phyloP scores from a whole-genome alignment of 1,140 invertebrate species.

The Acromyrmex heyeri region DNA sequence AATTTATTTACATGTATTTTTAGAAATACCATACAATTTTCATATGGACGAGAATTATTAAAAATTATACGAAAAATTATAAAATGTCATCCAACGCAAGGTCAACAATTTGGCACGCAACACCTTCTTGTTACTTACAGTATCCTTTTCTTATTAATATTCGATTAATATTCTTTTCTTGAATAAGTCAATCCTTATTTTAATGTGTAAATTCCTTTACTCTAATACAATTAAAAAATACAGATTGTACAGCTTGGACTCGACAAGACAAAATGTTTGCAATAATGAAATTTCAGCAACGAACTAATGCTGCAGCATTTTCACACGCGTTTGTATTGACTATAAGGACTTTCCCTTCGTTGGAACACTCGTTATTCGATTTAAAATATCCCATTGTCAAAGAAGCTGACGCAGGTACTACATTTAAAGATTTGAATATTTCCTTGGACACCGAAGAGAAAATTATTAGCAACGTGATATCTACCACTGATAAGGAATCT shows the following conservation, averaged over 20 bases:
- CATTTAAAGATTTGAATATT: conserved; percentile 23
- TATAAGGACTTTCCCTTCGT: conserved; percentile 69
- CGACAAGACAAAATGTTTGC: conserved; percentile 84
- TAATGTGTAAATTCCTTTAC: conserved; percentile 68
- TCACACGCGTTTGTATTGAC: conserved; percentile 82
- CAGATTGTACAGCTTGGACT: conserved; percentile 82
- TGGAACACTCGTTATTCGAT: conserved; percentile 4
- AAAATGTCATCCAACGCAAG: conserved; percentile 81
- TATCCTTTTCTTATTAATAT: conserved; percentile 79
- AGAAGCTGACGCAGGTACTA: conserved; percentile 14
- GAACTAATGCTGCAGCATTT: conserved; percentile 76
- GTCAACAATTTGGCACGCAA: conserved; percentile 83
- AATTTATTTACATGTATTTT: conserved; percentile 58
- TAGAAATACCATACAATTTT: conserved; percentile 79
- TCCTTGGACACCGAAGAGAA: conserved; percentile 6
- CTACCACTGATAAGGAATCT: background rate
- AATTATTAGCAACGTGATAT: background rate
- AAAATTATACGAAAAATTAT: conserved; percentile 84
- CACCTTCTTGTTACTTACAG: conserved; percentile 83
- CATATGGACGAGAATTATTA: conserved; percentile 82
- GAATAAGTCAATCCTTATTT: background rate
- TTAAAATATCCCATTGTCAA: conserved; percentile 39
- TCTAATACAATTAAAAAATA: conserved; percentile 5
- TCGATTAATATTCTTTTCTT: background rate
- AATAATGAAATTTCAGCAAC: conserved; percentile 81